phyloP scores from a whole-genome alignment of 2,113 vertebrate species.

The Pungitius pungitius region DNA sequence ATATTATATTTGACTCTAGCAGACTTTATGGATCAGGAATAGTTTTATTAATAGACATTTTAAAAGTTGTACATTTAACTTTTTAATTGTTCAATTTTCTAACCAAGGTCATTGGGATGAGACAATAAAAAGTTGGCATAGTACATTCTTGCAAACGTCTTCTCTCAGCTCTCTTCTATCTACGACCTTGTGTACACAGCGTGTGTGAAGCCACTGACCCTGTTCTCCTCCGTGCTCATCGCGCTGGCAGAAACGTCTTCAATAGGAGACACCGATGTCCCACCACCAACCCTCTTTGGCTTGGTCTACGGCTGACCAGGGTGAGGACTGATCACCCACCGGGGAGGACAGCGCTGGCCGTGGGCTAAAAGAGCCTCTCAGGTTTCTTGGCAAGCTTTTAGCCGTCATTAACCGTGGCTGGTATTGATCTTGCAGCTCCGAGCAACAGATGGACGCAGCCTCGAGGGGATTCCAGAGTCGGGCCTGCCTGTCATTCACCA shows the following conservation, averaged over 20 bases:
- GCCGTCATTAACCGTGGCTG: constrained; percentile 67
- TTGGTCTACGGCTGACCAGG: neutral
- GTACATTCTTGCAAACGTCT: neutral
- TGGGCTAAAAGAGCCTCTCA: constrained; percentile 45
- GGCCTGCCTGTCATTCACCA: constrained; percentile 15
- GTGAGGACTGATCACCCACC: neutral
- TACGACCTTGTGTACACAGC: too few relatives aligned
- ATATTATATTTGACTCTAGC: neutral
- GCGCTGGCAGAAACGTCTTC: neutral
- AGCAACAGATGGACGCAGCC: constrained; percentile 69
- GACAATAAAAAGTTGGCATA: neutral
- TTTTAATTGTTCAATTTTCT: neutral
- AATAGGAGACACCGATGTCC: neutral
- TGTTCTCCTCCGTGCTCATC: too few relatives aligned
- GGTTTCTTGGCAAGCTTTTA: constrained; percentile 77
- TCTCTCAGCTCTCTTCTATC: neutral
- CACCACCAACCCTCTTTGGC: neutral
- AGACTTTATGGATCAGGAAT: neutral
- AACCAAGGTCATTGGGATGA: neutral
- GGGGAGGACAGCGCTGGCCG: neutral
- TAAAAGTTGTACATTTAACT: neutral
- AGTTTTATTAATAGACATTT: neutral
- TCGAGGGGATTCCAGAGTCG: constrained; percentile 22
- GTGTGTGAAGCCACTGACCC: too few relatives aligned
- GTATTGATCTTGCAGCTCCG: constrained; percentile 70